Evolutionary conservation across 2,888 invertebrate genomes (phyloP).

Genomic region (Euphydryas editha): DNA sequence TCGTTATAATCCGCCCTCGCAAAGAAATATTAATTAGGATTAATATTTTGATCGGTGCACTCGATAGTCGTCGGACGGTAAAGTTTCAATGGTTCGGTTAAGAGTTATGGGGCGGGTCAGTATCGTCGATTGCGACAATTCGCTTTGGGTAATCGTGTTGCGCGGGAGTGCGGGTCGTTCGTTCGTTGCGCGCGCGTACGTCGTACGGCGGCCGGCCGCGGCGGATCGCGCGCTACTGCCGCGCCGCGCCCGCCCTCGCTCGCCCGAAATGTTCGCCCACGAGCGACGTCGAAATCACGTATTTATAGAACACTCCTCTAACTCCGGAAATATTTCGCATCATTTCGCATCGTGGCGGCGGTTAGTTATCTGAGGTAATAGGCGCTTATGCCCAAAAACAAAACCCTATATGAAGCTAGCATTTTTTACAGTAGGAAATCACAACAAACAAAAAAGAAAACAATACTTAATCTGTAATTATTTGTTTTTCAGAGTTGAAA

Average conservation of each 20-base stretch:
- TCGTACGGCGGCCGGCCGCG: constrained; percentile 81
- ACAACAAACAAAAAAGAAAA: neutral
- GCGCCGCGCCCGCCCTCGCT: constrained; percentile 62
- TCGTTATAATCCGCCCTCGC: constrained; percentile 82
- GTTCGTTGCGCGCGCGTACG: constrained; percentile 82
- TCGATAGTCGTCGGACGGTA: constrained; percentile 33
- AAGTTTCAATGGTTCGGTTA: constrained; percentile 39
- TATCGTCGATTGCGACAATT: constrained; percentile 61
- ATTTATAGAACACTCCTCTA: constrained; percentile 82
- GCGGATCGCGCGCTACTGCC: constrained; percentile 81
- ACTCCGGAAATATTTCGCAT: constrained; percentile 84
- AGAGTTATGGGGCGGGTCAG: constrained; percentile 61
- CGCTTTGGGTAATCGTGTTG: constrained; percentile 63
- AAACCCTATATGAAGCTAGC: constrained; percentile 21
- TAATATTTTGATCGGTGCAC: constrained; percentile 51
- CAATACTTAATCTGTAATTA: neutral
- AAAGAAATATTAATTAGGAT: constrained; percentile 61
- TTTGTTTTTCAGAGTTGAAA: neutral
- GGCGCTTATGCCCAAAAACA: constrained; percentile 43
- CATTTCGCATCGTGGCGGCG: constrained; percentile 76
- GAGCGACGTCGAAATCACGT: constrained; percentile 76
- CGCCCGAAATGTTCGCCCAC: constrained; percentile 81
- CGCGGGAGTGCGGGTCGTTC: constrained; percentile 83
- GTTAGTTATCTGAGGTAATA: constrained; percentile 73
- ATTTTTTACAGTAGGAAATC: neutral